Evolutionary conservation across 2,888 invertebrate species (phyloP), one percentile per base, ranked within the genome.

Genomic region (Buathra laborator): DNA sequence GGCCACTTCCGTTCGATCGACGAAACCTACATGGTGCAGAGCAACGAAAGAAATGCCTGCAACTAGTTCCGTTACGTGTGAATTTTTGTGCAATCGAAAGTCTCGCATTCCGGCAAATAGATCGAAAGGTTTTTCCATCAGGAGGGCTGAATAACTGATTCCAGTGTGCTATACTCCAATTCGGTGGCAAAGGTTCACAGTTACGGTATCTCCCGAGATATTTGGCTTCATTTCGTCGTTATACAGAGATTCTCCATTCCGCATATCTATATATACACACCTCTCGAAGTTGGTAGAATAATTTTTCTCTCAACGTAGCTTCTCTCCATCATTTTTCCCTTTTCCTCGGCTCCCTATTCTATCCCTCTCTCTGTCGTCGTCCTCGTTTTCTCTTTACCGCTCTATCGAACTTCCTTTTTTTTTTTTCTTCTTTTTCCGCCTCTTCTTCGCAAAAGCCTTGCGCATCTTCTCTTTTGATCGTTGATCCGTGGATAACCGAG

Each of bases 401-500:
- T 81, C 67, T 67, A 51, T 62, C 77, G 77, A 77, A 83, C 64
- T 62, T 70, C 81, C 46, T 62, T 83, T 85, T 80, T 80, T 77
- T 68, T 77, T 81, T 84, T 79, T 84, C 87, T 81, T 81, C 81
- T 80, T 86, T 86, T 84, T 84, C 82, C 74, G 32, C 44, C 46
- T 75, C n/a, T 16, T 43, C 78, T 37, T 37, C 37, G 37, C 16
- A 66, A 75, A 81, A 86, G 86, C 86, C 86, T 76, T 75, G 70
- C 70, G 79, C 82, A 82, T 81, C 81, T 87, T 84, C 86, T 86
- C 86, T 87, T 90, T 90, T 90, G 90, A 90, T 89, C 89, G 79
- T 68, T 90, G 89, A 89, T 88, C 90, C 87, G 89, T 89, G 87
- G 82, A 90, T 90, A 90, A 90, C 85, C 72, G 59, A 62, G 46